phyloP scores from a whole-genome alignment of 2,888 invertebrate species.

The Reticulitermes lucifugus region DNA sequence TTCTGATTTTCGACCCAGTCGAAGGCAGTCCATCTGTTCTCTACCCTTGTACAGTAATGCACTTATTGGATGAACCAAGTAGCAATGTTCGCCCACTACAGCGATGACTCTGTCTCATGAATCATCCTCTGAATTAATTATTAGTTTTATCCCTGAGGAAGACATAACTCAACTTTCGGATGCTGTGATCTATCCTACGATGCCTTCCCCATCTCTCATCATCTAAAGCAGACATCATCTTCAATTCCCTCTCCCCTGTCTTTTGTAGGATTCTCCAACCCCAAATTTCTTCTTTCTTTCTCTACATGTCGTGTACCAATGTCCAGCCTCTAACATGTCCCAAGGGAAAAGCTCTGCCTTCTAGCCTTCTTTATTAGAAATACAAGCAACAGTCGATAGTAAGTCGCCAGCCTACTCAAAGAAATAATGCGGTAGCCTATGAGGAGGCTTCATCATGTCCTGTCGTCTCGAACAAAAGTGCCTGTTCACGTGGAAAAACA shows the following conservation, averaged over 20 bases:
- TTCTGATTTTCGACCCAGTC: too few species aligned
- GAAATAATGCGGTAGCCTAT: constrained; percentile 22
- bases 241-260: not conserved
- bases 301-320: not conserved
- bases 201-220: constrained; percentile 12
- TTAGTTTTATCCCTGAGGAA: not conserved
- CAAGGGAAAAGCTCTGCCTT: not conserved
- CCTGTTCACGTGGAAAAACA: constrained; percentile 33
- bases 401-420: not conserved
- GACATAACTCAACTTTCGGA: not conserved
- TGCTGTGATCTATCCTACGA: not conserved
- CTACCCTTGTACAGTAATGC: too few species aligned
- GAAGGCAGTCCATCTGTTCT: too few species aligned
- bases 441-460: constrained; percentile 37
- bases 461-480: not conserved
- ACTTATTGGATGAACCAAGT: not conserved
- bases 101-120: not conserved
- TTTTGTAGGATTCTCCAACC: not conserved
- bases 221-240: constrained; percentile 14
- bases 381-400: constrained; percentile 8
- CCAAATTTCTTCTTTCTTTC: constrained; percentile 1
- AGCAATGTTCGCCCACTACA: not conserved
- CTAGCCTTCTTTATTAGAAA: constrained; percentile 36
- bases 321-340: constrained; percentile 1
- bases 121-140: constrained; percentile 27